A percentile compares a stretch with the other conserved stretches of the same genome.
Conservation (phyloP, 2,797 vertebrate genomes). For the Apodemus agrarius region DNA sequence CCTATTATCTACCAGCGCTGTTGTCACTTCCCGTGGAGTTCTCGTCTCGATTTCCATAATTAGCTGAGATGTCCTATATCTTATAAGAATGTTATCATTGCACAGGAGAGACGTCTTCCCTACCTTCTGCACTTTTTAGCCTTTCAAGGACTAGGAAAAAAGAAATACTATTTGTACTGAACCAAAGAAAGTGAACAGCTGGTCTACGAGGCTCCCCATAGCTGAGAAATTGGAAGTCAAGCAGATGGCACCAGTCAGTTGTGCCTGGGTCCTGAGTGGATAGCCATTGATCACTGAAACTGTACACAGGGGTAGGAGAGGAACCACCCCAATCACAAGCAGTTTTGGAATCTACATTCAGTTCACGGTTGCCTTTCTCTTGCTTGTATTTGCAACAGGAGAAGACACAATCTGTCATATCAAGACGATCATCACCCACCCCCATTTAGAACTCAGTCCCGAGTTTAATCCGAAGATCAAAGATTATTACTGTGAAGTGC, state of each 20-base stretch:
- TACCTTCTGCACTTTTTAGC: conserved; percentile 70
- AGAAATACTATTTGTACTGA: conserved; percentile 57
- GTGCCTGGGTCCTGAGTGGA: not conserved
- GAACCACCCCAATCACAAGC: not conserved
- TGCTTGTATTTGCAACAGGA: conserved; percentile 87
- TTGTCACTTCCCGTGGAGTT: not conserved
- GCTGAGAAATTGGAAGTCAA: conserved; percentile 42
- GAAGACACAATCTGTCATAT: conserved; percentile 90
- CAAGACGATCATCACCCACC: conserved; percentile 93
- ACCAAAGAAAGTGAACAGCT: conserved; percentile 36
- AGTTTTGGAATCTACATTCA: conserved; percentile 67
- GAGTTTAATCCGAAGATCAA: conserved; percentile 92
- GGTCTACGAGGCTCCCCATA: conserved; percentile 49
- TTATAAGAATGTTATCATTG: conserved; percentile 69
- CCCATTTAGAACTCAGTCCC: conserved; percentile 92
- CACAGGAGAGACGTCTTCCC: conserved; percentile 61
- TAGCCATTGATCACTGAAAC: not conserved
- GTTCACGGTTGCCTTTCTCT: conserved; percentile 67
- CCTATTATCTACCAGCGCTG: not conserved
- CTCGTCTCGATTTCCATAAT: not conserved
- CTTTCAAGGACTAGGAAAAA: conserved; percentile 69
- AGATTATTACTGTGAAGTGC: conserved; percentile 94
- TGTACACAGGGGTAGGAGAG: conserved; percentile 40
- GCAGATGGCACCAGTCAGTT: not conserved
- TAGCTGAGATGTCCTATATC: conserved; percentile 65